Evolutionary conservation across 1,140 invertebrate species (phyloP).

Genomic region (Chionoecetes opilio): DNA sequence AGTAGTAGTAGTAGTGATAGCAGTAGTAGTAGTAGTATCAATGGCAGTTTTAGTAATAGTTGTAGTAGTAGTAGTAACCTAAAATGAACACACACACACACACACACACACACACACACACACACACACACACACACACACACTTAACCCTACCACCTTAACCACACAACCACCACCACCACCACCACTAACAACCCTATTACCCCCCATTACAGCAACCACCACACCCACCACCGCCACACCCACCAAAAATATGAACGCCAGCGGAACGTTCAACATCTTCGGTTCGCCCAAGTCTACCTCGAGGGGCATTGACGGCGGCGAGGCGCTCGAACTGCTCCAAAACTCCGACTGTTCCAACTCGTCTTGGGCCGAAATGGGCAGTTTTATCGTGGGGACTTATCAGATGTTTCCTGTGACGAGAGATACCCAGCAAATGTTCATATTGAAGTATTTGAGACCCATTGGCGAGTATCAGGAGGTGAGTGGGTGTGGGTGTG

Average conservation of each 20-base stretch:
- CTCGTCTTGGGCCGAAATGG: conserved; percentile 95
- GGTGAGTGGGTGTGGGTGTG: conserved; percentile 84
- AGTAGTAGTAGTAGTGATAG: no score
- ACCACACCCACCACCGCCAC: not conserved
- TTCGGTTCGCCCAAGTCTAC: conserved; percentile 68
- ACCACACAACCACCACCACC: not conserved
- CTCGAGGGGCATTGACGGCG: not conserved
- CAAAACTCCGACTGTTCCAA: conserved; percentile 84
- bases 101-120: no score
- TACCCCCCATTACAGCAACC: not conserved
- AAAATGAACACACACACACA: no score
- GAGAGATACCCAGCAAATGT: conserved; percentile 93
- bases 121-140: no score
- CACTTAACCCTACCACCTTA: not conserved
- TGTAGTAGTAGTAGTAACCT: no score
- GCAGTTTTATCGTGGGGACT: conserved; percentile 92
- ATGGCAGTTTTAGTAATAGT: no score
- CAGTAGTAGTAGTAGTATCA: no score
- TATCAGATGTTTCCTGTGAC: conserved; percentile 95
- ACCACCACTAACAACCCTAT: not conserved
- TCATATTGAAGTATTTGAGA: conserved; percentile 96
- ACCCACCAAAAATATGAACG: conserved; percentile 56
- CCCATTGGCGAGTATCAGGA: conserved; percentile 99
- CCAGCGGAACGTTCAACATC: conserved; percentile 70
- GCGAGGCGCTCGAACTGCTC: not conserved